A percentile compares a stretch with the other conserved stretches of the same genome.
phyloP scores from a whole-genome alignment of 1,140 invertebrate genomes.

The Macrostomum lignano region DNA sequence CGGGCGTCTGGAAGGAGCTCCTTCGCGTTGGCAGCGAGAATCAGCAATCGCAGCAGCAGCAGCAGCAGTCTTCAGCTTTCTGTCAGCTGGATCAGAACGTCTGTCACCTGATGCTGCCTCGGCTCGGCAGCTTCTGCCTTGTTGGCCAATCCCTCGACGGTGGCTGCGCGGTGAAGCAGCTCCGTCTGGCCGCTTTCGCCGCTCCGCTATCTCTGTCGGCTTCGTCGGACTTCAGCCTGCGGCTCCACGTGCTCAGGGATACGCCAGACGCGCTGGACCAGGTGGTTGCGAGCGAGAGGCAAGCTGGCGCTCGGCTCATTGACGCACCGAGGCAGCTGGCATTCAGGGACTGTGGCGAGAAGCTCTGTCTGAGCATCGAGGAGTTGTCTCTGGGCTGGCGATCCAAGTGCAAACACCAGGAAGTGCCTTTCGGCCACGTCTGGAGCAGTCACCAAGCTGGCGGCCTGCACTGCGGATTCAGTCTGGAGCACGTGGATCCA shows the following conservation, averaged over 20 bases:
- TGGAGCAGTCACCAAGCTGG: conserved; percentile 61
- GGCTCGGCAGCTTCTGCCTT: conserved; percentile 48
- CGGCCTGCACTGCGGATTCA: conserved; percentile 62
- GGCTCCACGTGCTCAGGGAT: conserved; percentile 67
- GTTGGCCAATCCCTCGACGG: conserved; percentile 43
- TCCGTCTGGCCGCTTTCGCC: conserved; percentile 56
- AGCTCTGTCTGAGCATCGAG: conserved; percentile 53
- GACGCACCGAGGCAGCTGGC: conserved; percentile 56
- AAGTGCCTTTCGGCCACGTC: conserved; percentile 63
- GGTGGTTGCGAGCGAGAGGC: conserved; percentile 11
- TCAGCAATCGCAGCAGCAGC: too few relatives aligned
- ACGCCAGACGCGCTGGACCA: conserved; percentile 58
- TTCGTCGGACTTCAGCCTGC: conserved; percentile 41
- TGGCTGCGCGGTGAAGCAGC: conserved; percentile 42
- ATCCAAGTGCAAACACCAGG: conserved; percentile 56
- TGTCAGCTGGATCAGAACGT: too few relatives aligned
- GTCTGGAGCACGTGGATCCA: conserved; percentile 35
- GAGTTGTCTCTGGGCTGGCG: conserved; percentile 56
- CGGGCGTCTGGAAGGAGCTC: too few relatives aligned
- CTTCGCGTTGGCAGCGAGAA: too few relatives aligned
- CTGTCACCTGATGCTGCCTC: conserved; percentile 31
- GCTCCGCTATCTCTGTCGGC: conserved; percentile 23
- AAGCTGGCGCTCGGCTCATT: conserved; percentile 50
- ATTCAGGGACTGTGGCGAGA: conserved; percentile 59
- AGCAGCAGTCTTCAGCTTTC: too few relatives aligned